Evolutionary conservation across 2,888 invertebrate species (phyloP).

Genomic region (Lithophane ornitopus): DNA sequence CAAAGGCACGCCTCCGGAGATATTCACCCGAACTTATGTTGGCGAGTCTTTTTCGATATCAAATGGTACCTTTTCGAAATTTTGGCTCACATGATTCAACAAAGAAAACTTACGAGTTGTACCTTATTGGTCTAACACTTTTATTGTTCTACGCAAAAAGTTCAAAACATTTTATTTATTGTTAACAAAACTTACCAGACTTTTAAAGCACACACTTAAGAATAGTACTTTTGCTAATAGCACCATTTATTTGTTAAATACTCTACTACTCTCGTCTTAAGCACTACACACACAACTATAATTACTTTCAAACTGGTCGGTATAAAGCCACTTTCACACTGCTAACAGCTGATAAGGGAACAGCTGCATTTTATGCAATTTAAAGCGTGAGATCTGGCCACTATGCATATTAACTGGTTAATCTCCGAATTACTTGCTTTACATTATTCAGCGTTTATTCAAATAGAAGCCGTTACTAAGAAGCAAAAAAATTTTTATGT

Average conservation of each 20-base stretch:
- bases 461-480: not conserved
- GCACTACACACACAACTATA: constrained; percentile 32
- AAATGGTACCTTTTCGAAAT: not conserved
- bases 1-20: not conserved
- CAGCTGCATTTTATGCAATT: constrained; percentile 46
- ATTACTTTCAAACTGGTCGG: constrained; percentile 47
- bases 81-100: not conserved
- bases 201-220: constrained; percentile 38
- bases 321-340: constrained; percentile 41
- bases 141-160: not conserved
- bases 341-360: constrained; percentile 41
- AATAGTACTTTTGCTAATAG: constrained; percentile 30
- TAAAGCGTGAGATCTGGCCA: constrained; percentile 24
- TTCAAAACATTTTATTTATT: constrained; percentile 27
- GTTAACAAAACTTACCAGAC: constrained; percentile 23
- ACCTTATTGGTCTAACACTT: constrained; percentile 6
- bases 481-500: not conserved
- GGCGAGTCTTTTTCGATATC: not conserved
- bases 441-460: constrained; percentile 29
- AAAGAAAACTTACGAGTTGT: not conserved
- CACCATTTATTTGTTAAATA: constrained; percentile 25
- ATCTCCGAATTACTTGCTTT: constrained; percentile 19
- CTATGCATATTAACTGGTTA: constrained; percentile 30
- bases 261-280: constrained; percentile 27
- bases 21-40: not conserved